Conservation (phyloP, 2,888 invertebrate genomes). For the Hemithea aestivaria region DNA sequence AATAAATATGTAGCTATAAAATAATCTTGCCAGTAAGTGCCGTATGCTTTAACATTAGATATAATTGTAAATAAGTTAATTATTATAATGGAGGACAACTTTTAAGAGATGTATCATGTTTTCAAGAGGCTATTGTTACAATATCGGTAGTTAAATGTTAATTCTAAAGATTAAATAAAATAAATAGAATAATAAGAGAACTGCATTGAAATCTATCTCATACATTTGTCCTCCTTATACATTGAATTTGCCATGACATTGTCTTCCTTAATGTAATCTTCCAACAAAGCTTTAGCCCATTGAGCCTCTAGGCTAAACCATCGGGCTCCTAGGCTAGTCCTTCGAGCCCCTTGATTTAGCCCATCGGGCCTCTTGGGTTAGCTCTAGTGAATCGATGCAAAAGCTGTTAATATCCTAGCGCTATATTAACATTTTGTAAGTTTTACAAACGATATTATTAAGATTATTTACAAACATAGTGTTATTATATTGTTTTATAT, state of each 20-base stretch:
- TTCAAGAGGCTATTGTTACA: too few species aligned
- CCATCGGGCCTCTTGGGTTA: too few species aligned
- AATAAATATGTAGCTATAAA: slow-evolving; percentile 6
- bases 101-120: too few species aligned
- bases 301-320: too few species aligned
- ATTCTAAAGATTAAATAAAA: slow-evolving; percentile 1
- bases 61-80: background rate
- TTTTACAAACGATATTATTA: slow-evolving; percentile 14
- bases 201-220: too few species aligned
- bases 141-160: background rate
- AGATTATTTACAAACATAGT: slow-evolving; percentile 17
- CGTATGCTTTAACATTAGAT: slow-evolving; percentile 13
- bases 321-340: too few species aligned
- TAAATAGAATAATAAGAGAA: too few species aligned
- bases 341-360: too few species aligned
- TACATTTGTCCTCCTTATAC: background rate
- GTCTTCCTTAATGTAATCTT: slow-evolving; percentile 24
- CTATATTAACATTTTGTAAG: slow-evolving; percentile 14
- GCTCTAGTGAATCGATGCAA: too few species aligned
- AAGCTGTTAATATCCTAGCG: too few species aligned
- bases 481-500: slow-evolving; percentile 7
- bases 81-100: too few species aligned
- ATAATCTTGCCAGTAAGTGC: slow-evolving; percentile 51
- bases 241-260: slow-evolving; percentile 14
- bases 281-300: slow-evolving; percentile 18